Evolutionary conservation across 1,140 invertebrate genomes (phyloP), one percentile per base, ranked within the genome.

Genomic region (Artemia franciscana): DNA sequence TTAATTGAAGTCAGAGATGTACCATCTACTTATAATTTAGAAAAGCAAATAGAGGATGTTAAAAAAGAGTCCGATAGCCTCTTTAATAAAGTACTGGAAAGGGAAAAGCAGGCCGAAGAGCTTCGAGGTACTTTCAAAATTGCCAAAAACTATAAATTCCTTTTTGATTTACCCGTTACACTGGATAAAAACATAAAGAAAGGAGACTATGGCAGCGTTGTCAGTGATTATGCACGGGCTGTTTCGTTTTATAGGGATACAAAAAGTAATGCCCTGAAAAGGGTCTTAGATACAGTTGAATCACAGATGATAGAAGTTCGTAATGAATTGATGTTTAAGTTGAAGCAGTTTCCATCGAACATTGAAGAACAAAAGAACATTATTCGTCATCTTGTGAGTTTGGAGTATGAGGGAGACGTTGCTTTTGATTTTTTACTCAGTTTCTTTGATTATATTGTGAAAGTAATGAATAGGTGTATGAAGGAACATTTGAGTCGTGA

Each of bases 221-320:
- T 99, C 60, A 98, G 95, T 72, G 95, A 99, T 73, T 98, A 96
- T 71, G 85, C 89, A 0, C 79, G 94, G 69, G 94, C 92, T 4
- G 93, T 92, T 70, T 91, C 93, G 71, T 77, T 98, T 9, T 98
- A 97, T 78, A 86, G 88, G 65, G 90, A 93, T 72, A 93, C 89
- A 26, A 90, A 98, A 72, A 82, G 96, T 4, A 80, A 71, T 60
- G 70, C 90, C 9, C 91, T 91, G 67, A 84, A 84, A 69, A 83
- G 82, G 76, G 89, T 95, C 24, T 78, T 93, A 58, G 78, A 78
- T 60, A 91, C 96, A 77, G 89, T 97, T 12, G 93, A 97, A 69
- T 79, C 82, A 60, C 83, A 86, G 68, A 91, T 98, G 63, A 76
- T 80, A 59, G 79, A 82, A 58, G 80, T 98, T 60, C 80, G 88